Conservation (phyloP, 2,888 invertebrate species). For the Leptopilina myrica region DNA sequence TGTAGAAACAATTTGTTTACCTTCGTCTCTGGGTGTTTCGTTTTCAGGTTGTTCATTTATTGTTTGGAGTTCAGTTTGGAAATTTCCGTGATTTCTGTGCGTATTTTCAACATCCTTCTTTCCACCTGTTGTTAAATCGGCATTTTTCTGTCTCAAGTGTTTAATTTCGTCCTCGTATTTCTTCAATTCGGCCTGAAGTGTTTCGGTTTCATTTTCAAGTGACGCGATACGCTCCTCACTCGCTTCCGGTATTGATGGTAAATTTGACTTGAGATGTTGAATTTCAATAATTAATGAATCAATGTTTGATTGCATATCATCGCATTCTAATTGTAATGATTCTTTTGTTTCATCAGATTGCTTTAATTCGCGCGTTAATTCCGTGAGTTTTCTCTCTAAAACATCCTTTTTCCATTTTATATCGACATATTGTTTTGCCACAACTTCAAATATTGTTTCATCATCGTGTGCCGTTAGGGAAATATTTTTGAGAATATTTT, state of each 20-base stretch:
- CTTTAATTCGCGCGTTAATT: slow-evolving; percentile 69
- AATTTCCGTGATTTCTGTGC: slow-evolving; percentile 78
- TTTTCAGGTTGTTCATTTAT: slow-evolving; percentile 78
- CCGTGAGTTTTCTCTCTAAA: slow-evolving; percentile 73
- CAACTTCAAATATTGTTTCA: slow-evolving; percentile 64
- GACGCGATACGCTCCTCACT: slow-evolving; percentile 71
- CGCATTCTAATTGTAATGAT: slow-evolving; percentile 68
- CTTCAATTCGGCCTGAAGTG: slow-evolving; percentile 75
- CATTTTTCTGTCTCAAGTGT: slow-evolving; percentile 60
- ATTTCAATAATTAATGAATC: slow-evolving; percentile 69
- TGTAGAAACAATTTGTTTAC: neutral
- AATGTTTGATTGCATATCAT: slow-evolving; percentile 73
- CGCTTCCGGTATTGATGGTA: slow-evolving; percentile 73
- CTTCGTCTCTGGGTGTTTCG: slow-evolving; percentile 31
- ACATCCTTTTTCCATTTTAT: slow-evolving; percentile 73
- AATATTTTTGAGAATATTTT: slow-evolving; percentile 73
- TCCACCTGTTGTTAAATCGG: slow-evolving; percentile 60
- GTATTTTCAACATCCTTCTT: slow-evolving; percentile 48
- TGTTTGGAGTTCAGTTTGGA: slow-evolving; percentile 78
- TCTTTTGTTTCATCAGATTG: slow-evolving; percentile 67
- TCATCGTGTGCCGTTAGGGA: slow-evolving; percentile 72
- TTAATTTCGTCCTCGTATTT: slow-evolving; percentile 74
- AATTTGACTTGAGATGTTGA: slow-evolving; percentile 67
- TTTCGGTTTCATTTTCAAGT: slow-evolving; percentile 73
- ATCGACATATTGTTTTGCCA: slow-evolving; percentile 68